Conservation (phyloP, 2,888 invertebrate genomes). For the Chouioia cunea region DNA sequence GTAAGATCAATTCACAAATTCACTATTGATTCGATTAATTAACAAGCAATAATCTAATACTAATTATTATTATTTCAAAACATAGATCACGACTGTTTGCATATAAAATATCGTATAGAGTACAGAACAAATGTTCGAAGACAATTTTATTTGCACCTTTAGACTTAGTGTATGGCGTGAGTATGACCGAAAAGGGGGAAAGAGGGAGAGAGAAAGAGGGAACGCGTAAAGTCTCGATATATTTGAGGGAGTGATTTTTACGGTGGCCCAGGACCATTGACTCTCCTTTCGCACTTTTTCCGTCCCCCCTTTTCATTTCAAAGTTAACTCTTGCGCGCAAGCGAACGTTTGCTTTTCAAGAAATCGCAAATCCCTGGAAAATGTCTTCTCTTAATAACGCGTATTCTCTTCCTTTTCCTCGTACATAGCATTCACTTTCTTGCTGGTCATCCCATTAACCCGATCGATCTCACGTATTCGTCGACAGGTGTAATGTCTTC, state of each 20-base stretch:
- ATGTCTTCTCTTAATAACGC: constrained; percentile 39
- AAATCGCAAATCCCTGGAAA: constrained; percentile 45
- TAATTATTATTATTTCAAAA: too few species aligned
- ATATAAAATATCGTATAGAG: too few species aligned
- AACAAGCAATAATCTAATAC: too few species aligned
- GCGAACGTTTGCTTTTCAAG: constrained; percentile 23
- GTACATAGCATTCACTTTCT: constrained; percentile 46
- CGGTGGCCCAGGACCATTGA: constrained; percentile 22
- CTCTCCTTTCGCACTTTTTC: not conserved
- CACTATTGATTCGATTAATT: too few species aligned
- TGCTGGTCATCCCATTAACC: not conserved
- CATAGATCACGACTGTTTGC: too few species aligned
- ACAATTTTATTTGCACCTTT: too few species aligned
- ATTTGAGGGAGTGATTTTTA: constrained; percentile 45
- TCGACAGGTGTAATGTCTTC: constrained; percentile 33
- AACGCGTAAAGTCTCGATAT: constrained; percentile 34
- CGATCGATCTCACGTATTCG: not conserved
- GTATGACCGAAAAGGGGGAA: too few species aligned
- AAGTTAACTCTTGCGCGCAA: constrained; percentile 38
- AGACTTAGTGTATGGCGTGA: too few species aligned
- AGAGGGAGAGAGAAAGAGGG: constrained; percentile 17
- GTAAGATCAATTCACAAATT: too few species aligned
- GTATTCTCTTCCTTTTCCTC: constrained; percentile 21
- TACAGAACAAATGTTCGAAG: too few species aligned
- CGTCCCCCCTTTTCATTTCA: constrained; percentile 39